Base-by-base conservation (phyloP, 2,888 invertebrate species). In the Drosophila flavopinicola region DNA sequence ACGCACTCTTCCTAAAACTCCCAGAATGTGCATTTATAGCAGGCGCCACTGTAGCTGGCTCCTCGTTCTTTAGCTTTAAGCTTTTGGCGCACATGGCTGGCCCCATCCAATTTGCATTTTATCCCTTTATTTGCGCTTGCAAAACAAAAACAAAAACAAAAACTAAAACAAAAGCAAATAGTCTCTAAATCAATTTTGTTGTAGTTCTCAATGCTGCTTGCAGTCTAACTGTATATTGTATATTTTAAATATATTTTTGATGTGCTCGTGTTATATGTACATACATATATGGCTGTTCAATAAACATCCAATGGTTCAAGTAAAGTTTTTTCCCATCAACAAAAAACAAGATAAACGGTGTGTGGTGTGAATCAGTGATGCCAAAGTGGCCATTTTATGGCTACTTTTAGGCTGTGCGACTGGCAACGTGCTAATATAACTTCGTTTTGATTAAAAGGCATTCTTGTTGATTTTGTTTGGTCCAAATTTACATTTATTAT, bases 11-110 rank as follows among this genome's bases (percentile, higher is more conserved):
- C 45, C 37, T 7, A 44, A 20, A 20, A 11, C 38, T 13, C 7
- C 51, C 79, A 49, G 68, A 77, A 76, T 68, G 56, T 78, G 80
- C 80, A 80, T 83, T 77, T 77, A 77, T 72, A 66, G 65, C 54
- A 58, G 82, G 38, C 10, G 49, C 29, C 45, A 54, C 63, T 48
- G 20, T 17, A 33, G 13, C 54, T 49, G 35, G 13, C 59, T 32
- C 42, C 67, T 37, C 35, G 9, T 27, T 27, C 17, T 56, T 41
- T 66, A 70, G 70, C 70, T 65, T 70, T 78, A 78, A 78, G 78
- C 61, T 56, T 24, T 56, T 47, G 38, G 61, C 74, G 63, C 58
- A 60, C 64, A 37, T 70, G 74, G 76, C 37, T 23, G 59, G 47
- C 6, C 32, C 6, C 1, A 5, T 7, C n/a, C 42, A 20, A 17